Base-by-base conservation (phyloP, 2,797 vertebrate genomes). In the Aplochiton taeniatus region DNA sequence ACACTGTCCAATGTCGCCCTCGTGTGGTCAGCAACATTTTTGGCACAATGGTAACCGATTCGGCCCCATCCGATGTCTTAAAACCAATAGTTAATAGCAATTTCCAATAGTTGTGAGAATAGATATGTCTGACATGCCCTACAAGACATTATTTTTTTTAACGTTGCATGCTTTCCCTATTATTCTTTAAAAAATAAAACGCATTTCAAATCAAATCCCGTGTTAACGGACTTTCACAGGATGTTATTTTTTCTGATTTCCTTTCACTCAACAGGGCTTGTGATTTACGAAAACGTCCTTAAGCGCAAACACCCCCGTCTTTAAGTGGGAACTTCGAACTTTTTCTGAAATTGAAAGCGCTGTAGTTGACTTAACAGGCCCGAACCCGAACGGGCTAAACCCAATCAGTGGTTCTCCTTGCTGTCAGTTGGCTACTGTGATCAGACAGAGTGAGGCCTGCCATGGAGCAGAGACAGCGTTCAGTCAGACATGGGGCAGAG, bases 1-100 rank as follows among this genome's bases (percentile, higher is more conserved):
- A 47, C 43, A 45, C 67, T 78, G 70, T 71, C 11, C 66, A 76
- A 87, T 16, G 82, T 78, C 86, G 90, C 90, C 91, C 90, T 83
- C 92, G 64, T 70, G 82, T 91, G 92, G 91, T 70, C 8, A 47
- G 0, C 17, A 0, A 13, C 31, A 31, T 31, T 31, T 3, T 31
- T 31, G 31, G 3, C 31, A 31, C 31, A 31, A 31, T 31, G 6
- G 31, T 31, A 31, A 31, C 31, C 31, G n/a, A n/a, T n/a, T n/a
- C n/a, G n/a, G n/a, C n/a, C n/a, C n/a, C n/a, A n/a, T n/a, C n/a
- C n/a, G n/a, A n/a, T n/a, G n/a, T n/a, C n/a, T n/a, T n/a, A n/a
- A n/a, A n/a, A n/a, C n/a, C n/a, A n/a, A n/a, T n/a, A n/a, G n/a
- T n/a, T 31, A 2, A 2, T 31, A 3, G 3, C 31, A 2, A 31